A percentile compares a stretch with the other conserved stretches of the same genome.
Evolutionary conservation across 2,113 vertebrate genomes (phyloP).

Genomic region (Perognathus longimembris): DNA sequence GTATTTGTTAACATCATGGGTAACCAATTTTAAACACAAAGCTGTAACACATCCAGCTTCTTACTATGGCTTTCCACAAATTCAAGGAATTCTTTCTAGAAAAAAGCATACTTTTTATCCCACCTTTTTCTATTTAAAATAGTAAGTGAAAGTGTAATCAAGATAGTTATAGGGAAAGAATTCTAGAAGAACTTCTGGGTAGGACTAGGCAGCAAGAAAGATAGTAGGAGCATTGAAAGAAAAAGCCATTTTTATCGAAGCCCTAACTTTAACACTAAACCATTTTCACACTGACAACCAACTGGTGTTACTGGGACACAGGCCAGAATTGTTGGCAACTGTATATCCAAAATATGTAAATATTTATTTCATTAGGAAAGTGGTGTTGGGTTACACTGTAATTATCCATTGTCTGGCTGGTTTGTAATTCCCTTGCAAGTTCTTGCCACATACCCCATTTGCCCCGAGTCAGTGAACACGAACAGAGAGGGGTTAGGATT

Average conservation of each 20-base stretch:
- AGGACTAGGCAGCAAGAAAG: not conserved
- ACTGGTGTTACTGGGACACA: not conserved
- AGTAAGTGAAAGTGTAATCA: not conserved
- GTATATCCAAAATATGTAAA: constrained; percentile 55
- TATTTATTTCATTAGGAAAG: constrained; percentile 30
- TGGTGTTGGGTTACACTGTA: constrained; percentile 48
- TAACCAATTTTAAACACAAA: not conserved
- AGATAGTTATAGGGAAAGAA: constrained; percentile 3
- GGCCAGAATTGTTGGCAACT: constrained; percentile 56
- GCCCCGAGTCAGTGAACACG: not conserved
- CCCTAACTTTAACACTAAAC: not conserved
- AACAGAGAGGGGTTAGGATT: constrained; percentile 12
- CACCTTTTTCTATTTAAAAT: not conserved
- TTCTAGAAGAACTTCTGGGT: not conserved
- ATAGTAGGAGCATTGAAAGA: not conserved
- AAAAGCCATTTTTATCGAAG: constrained; percentile 2
- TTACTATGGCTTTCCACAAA: constrained; percentile 9
- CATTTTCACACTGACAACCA: constrained; percentile 8
- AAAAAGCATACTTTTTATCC: not conserved
- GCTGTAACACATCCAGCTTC: not conserved
- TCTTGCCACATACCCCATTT: not conserved
- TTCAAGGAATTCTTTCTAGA: constrained; percentile 3
- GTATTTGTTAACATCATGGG: not conserved
- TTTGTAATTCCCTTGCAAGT: constrained; percentile 26
- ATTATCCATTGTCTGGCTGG: constrained; percentile 19